These are phyloP conservation scores for Drosophila tristis DNA, from an alignment of 1,140 invertebrate species.

Conservation along the genomic window DNA sequence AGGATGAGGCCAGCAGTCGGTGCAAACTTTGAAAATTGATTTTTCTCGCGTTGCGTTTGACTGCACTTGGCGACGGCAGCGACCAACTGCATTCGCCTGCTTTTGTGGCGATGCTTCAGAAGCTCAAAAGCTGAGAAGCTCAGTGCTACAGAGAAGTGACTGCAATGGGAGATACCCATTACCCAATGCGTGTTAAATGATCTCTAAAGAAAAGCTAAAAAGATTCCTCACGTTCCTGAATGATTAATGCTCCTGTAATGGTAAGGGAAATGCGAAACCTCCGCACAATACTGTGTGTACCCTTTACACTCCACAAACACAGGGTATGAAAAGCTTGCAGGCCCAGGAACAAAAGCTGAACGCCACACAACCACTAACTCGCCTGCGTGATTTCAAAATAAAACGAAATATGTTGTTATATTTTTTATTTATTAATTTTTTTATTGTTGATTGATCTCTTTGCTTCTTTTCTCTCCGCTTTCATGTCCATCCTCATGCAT, in stretches of 20 bases:
- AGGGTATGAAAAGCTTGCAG: too few relatives aligned
- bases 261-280: too few relatives aligned
- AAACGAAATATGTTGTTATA: slow-evolving; percentile 44
- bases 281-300: too few relatives aligned
- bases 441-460: slow-evolving; percentile 75
- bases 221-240: too few relatives aligned
- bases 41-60: slow-evolving; percentile 51
- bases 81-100: slow-evolving; percentile 46
- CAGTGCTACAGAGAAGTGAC: slow-evolving; percentile 15
- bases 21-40: slow-evolving; percentile 46
- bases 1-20: slow-evolving; percentile 1
- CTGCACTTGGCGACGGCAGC: slow-evolving; percentile 52
- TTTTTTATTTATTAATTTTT: slow-evolving; percentile 70
- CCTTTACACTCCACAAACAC: too few relatives aligned
- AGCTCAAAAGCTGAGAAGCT: slow-evolving; percentile 29
- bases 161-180: background rate
- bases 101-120: slow-evolving; percentile 20
- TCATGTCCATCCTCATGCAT: slow-evolving; percentile 46
- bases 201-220: too few relatives aligned
- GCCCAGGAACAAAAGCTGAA: too few relatives aligned
- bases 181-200: too few relatives aligned
- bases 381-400: slow-evolving; percentile 1
- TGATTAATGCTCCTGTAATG: too few relatives aligned
- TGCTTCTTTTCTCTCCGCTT: slow-evolving; percentile 61
- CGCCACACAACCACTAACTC: background rate